Conservation (phyloP, 1,140 invertebrate genomes). For the Gonioctena quinquepunctata region DNA sequence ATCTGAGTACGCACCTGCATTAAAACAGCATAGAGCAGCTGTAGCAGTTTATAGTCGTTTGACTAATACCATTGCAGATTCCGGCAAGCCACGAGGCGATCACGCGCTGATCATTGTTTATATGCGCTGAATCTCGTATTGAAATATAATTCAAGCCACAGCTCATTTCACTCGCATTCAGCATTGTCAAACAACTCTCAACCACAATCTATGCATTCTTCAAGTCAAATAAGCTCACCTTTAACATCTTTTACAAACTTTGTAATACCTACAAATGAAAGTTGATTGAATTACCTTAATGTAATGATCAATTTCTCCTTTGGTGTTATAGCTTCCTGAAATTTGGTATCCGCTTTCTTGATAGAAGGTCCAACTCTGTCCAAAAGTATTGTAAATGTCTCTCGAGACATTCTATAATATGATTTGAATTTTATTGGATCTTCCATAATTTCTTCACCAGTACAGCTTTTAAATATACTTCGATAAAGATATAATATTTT, state of each 20-base stretch:
- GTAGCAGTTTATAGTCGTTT: no score
- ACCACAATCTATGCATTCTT: background rate
- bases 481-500: conserved; percentile 3
- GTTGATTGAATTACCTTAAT: background rate
- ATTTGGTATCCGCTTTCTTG: conserved; percentile 10
- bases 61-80: no score
- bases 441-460: conserved; percentile 11
- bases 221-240: background rate
- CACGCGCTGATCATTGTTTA: no score
- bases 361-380: conserved; percentile 2
- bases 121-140: no score
- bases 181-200: conserved; percentile 9
- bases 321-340: conserved; percentile 6
- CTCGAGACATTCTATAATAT: conserved; percentile 13
- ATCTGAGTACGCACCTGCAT: no score
- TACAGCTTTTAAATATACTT: conserved; percentile 16
- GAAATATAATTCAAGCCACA: background rate
- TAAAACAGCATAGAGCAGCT: no score
- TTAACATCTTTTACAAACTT: background rate
- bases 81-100: no score
- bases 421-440: conserved; percentile 19
- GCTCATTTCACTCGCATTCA: background rate
- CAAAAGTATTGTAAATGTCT: background rate
- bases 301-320: conserved; percentile 16
- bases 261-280: background rate